Evolutionary conservation across 2,888 invertebrate species (phyloP).

Genomic region (Dryadula phaetusa): DNA sequence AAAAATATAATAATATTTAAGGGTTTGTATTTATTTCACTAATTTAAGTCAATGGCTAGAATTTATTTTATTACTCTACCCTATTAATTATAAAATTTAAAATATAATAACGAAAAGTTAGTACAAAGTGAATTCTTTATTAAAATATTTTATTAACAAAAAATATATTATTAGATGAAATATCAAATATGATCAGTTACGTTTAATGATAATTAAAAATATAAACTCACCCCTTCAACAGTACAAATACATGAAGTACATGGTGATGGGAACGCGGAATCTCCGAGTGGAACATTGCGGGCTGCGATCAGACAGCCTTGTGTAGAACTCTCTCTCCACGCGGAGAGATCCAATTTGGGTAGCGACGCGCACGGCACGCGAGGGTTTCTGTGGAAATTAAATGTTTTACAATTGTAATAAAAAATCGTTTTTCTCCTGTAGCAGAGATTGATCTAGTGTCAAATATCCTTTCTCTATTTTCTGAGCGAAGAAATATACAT

Average conservation of each 20-base stretch:
- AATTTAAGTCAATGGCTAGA: too few relatives aligned
- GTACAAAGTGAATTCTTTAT: too few relatives aligned
- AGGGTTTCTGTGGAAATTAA: conserved; percentile 87
- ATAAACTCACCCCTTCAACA: conserved; percentile 89
- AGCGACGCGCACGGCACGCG: conserved; percentile 92
- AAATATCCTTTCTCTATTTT: too few relatives aligned
- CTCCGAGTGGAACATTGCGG: conserved; percentile 90
- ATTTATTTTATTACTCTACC: too few relatives aligned
- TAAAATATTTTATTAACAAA: too few relatives aligned
- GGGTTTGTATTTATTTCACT: too few relatives aligned
- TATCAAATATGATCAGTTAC: background rate
- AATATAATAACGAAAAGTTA: background rate
- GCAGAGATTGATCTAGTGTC: too few relatives aligned
- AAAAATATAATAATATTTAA: background rate
- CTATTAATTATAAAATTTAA: too few relatives aligned
- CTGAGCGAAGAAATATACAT: too few relatives aligned
- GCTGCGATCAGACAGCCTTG: conserved; percentile 93
- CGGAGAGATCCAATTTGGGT: conserved; percentile 91
- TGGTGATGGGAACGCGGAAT: conserved; percentile 94
- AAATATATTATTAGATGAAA: background rate
- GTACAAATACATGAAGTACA: conserved; percentile 96
- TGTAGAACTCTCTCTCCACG: conserved; percentile 91
- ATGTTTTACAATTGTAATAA: background rate
- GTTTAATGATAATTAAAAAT: too few relatives aligned
- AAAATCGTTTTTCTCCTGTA: too few relatives aligned